Evolutionary conservation across 2,888 invertebrate species (phyloP).

Genomic region (Zygothrica quintamaculata): DNA sequence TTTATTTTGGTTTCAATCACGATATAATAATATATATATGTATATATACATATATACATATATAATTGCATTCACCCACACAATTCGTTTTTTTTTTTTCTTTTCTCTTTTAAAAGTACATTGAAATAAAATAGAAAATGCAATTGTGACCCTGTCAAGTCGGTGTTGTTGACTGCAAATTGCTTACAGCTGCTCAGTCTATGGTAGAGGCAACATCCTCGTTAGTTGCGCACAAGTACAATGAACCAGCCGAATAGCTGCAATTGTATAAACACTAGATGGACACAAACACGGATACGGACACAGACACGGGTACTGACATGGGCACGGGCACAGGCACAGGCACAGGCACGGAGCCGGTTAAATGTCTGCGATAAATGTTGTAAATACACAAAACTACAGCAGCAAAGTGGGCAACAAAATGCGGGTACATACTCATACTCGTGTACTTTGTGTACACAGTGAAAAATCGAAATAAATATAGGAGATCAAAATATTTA

Average conservation of each 20-base stretch:
- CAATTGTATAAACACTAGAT: slow-evolving; percentile 2
- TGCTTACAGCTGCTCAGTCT: slow-evolving; percentile 46
- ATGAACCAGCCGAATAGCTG: slow-evolving; percentile 41
- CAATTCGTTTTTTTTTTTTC: no score
- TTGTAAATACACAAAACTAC: slow-evolving; percentile 19
- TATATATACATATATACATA: slow-evolving; percentile 9
- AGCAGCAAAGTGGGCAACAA: slow-evolving; percentile 6
- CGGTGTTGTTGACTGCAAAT: slow-evolving; percentile 51
- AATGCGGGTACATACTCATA: slow-evolving; percentile 37
- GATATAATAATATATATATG: slow-evolving; percentile 20
- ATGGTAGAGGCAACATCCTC: slow-evolving; percentile 36
- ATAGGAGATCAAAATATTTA: slow-evolving; percentile 44
- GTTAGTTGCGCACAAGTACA: slow-evolving; percentile 52
- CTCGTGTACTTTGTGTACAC: not conserved
- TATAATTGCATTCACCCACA: slow-evolving; percentile 13
- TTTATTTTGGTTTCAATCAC: slow-evolving; percentile 52
- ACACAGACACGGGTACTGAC: slow-evolving; percentile 2
- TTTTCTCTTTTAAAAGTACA: no score
- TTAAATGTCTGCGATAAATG: slow-evolving; percentile 22
- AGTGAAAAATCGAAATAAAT: slow-evolving; percentile 67
- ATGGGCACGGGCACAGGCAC: not conserved
- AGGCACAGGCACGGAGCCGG: slow-evolving; percentile 30
- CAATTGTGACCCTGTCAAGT: slow-evolving; percentile 46
- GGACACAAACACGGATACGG: slow-evolving; percentile 16
- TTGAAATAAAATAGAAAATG: slow-evolving; percentile 21